Evolutionary conservation across 2,113 vertebrate species (phyloP).

Genomic region (Dolichotis patagonum): DNA sequence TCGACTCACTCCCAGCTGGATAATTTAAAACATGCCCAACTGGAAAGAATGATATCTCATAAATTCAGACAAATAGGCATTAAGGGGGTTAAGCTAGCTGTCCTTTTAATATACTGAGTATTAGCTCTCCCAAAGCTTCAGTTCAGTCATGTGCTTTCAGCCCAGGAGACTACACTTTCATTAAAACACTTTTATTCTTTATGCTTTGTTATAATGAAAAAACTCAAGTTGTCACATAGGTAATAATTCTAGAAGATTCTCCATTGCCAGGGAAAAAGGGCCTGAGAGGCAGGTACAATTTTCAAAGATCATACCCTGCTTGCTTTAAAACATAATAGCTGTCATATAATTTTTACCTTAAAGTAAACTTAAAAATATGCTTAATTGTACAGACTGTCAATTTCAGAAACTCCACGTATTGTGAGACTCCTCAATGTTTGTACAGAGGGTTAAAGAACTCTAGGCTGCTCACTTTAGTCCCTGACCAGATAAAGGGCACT

Average conservation of each 20-base stretch:
- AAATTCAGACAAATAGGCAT: conserved; percentile 70
- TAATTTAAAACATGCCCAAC: conserved; percentile 69
- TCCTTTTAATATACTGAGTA: conserved; percentile 66
- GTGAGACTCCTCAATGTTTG: neutral
- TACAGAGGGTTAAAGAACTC: neutral
- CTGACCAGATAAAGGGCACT: neutral
- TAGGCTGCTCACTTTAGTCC: neutral
- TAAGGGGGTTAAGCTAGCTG: conserved; percentile 48
- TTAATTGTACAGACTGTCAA: neutral
- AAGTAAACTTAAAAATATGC: conserved; percentile 11
- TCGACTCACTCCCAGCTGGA: conserved; percentile 57
- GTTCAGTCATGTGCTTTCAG: conserved; percentile 30
- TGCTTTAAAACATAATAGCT: neutral
- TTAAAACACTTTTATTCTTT: conserved; percentile 56
- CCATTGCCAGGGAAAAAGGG: neutral
- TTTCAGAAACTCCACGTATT: neutral
- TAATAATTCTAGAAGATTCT: conserved; percentile 38
- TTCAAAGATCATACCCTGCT: conserved; percentile 34
- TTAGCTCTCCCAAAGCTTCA: conserved; percentile 56
- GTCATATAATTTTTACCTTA: neutral
- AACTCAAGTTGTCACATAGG: conserved; percentile 26
- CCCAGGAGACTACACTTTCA: neutral
- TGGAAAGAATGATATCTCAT: conserved; percentile 71
- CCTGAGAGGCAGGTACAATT: neutral
- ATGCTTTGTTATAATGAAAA: conserved; percentile 67